Evolutionary conservation across 2,888 invertebrate species (phyloP), one percentile per base, ranked within the genome.

Genomic region (Phaedon cochleariae): DNA sequence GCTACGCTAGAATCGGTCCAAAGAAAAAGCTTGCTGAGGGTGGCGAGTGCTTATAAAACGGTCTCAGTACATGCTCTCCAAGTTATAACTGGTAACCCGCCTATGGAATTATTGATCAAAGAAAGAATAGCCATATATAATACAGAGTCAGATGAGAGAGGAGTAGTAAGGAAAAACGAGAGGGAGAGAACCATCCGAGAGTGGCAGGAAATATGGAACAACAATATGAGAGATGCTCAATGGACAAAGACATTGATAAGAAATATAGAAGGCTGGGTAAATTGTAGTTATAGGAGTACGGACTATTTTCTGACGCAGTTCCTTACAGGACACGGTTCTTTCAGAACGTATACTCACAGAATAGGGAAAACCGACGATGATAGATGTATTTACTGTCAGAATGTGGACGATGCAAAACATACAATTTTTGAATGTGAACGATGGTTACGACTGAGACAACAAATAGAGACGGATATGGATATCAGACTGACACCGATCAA

Each of bases 21-120:
- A 37, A 55, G 34, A 17, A 55, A 17, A n/a, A 21, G 37, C 15
- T 37, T 55, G 10, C 55, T 55, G 10, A 55, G 55, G 12, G 55
- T 55, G 17, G 26, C 55, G 6, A 34, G 31, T 10, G 29, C 21
- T 51, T 46, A 48, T 10, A 20, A 34, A 37, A 59, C 58, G 10
- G 21, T 59, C 7, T 49, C 48, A 10, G 34, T 12, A 34, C 2
- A 34, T 2, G 59, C 18, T 20, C 15, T 45, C 0, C 31, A 48
- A 17, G 59, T 34, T 18, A 48, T 59, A 17, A 45, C 51, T 1
- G 51, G 51, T 6, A 37, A 34, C 9, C 49, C 52, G 6, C 51
- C 59, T n/a, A 59, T 34, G 22, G 15, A 18, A 1, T 4, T 48
- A 46, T 20, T 49, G 9, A 9, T 34, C 3, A 9, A 34, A 34